Percentiles rank a stretch among this genome's conserved stretches.
Conservation (phyloP, 2,888 invertebrate genomes). For the Drosophila mimetica region DNA sequence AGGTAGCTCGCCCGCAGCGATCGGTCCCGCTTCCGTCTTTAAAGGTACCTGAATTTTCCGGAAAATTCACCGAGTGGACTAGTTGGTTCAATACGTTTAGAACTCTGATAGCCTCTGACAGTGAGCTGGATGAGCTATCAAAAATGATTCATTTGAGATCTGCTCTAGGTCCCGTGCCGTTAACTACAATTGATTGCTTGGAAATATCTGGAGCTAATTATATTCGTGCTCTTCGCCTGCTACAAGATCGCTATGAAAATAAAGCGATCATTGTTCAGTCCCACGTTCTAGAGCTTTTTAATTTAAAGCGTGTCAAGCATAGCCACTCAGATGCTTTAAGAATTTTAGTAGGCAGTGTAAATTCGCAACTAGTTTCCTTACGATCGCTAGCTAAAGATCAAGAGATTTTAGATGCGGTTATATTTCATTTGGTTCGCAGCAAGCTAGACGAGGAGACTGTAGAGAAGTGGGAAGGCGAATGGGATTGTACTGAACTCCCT, state of each 20-base stretch:
- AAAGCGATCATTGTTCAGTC: background rate
- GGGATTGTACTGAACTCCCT: background rate
- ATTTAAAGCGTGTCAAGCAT: too few species aligned
- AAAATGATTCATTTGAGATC: conserved; percentile 24
- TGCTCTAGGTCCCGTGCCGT: conserved; percentile 13
- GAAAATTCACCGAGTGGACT: too few species aligned
- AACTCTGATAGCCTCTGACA: conserved; percentile 14
- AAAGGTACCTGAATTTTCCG: background rate
- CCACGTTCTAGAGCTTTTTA: background rate
- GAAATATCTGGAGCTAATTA: conserved; percentile 9
- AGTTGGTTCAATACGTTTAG: background rate
- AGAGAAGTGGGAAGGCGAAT: background rate
- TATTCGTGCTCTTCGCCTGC: conserved; percentile 3
- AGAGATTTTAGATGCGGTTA: conserved; percentile 3
- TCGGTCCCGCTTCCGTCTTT: too few species aligned
- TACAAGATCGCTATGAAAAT: conserved; percentile 1
- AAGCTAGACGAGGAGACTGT: background rate
- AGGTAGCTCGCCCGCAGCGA: too few species aligned
- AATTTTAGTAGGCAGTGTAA: conserved; percentile 1
- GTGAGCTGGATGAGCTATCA: conserved; percentile 14
- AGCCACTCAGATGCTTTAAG: background rate
- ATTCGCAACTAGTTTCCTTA: background rate
- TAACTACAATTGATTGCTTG: conserved; percentile 5
- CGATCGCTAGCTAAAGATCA: background rate
- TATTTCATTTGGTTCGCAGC: background rate